phyloP scores from a whole-genome alignment of 1,140 invertebrate genomes.

The Dryas iulia region DNA sequence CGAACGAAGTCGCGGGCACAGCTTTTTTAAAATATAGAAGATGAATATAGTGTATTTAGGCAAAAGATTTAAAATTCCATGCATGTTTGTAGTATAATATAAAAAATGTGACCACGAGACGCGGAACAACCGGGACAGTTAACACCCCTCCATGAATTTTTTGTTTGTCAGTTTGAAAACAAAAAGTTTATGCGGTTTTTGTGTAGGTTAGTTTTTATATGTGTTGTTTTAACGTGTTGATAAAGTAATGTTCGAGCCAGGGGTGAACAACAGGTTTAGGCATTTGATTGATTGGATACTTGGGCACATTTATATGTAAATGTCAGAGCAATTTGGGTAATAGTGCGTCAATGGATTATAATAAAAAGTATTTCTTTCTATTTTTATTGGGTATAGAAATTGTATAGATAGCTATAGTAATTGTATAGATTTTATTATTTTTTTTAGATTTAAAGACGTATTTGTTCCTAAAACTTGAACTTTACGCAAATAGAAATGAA shows the following conservation, averaged over 20 bases:
- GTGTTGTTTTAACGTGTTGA: slow-evolving; percentile 68
- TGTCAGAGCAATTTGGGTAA: too few relatives aligned
- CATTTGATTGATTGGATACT: background rate
- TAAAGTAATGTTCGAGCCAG: slow-evolving; percentile 38
- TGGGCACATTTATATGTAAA: background rate
- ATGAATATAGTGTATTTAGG: background rate
- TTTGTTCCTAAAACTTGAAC: too few relatives aligned
- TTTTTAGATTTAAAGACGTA: too few relatives aligned
- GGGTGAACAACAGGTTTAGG: slow-evolving; percentile 8
- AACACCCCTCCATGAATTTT: slow-evolving; percentile 53
- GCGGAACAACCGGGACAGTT: slow-evolving; percentile 51
- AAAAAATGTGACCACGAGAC: slow-evolving; percentile 38
- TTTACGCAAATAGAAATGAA: too few relatives aligned
- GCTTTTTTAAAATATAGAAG: background rate
- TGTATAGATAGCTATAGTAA: too few relatives aligned
- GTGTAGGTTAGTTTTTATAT: slow-evolving; percentile 55
- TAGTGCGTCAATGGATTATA: too few relatives aligned
- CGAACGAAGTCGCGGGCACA: too few relatives aligned
- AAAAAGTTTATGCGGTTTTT: slow-evolving; percentile 65
- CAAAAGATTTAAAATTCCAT: slow-evolving; percentile 12
- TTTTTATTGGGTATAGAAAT: too few relatives aligned
- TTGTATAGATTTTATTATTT: too few relatives aligned
- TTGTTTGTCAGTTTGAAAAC: slow-evolving; percentile 51
- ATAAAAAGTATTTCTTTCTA: too few relatives aligned
- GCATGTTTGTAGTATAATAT: slow-evolving; percentile 8